Percentiles rank a stretch among this genome's conserved stretches.
phyloP scores from a whole-genome alignment of 2,797 vertebrate genomes.

The Hippoglossus hippoglossus region DNA sequence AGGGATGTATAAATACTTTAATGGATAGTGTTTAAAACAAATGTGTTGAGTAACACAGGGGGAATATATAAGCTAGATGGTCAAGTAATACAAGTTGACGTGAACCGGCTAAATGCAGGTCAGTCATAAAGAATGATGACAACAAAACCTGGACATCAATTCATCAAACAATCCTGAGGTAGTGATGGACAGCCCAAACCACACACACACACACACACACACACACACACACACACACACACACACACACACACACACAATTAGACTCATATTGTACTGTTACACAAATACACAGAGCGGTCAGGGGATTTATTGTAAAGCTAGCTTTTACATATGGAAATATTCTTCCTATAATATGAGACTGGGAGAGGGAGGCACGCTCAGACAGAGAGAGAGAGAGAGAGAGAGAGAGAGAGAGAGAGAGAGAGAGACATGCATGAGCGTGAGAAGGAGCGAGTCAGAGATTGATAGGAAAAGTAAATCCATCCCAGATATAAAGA shows the following conservation, averaged over 20 bases:
- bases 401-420: neutral
- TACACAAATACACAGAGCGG: neutral
- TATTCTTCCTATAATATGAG: neutral
- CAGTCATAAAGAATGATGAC: neutral
- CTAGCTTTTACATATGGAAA: neutral
- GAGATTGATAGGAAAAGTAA: slow-evolving; percentile 55
- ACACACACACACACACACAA: neutral
- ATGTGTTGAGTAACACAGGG: no score
- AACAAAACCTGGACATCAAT: neutral
- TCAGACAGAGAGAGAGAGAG: neutral
- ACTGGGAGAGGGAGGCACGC: neutral
- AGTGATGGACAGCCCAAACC: neutral
- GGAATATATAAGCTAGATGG: neutral
- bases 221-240: neutral
- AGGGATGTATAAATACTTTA: neutral
- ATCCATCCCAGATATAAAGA: slow-evolving; percentile 56
- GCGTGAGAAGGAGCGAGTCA: neutral
- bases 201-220: neutral
- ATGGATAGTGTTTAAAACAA: neutral
- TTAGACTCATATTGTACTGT: neutral
- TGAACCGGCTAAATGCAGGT: neutral
- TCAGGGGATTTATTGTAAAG: neutral
- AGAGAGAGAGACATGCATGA: neutral
- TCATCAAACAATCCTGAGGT: neutral
- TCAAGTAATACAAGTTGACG: neutral